phyloP scores from a whole-genome alignment of 1,140 invertebrate species.

The Lethrus apterus region DNA sequence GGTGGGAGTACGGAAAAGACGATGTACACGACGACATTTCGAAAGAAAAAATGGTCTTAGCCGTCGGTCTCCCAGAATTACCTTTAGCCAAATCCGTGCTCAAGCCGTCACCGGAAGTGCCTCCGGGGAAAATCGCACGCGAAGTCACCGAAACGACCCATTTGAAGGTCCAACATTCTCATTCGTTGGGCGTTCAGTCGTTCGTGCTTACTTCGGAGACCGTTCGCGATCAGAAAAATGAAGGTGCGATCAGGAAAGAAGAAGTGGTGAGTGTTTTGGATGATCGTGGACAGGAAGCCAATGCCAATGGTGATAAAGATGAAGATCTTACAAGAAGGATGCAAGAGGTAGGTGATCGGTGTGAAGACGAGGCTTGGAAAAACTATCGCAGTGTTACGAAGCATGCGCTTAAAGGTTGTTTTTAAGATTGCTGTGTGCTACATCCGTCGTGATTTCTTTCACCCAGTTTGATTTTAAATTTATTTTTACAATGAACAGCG shows the following conservation, averaged over 20 bases:
- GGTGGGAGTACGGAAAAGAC: slow-evolving; percentile 44
- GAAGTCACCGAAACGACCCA: slow-evolving; percentile 52
- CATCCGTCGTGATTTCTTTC: too few species aligned
- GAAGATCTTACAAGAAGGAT: slow-evolving; percentile 37
- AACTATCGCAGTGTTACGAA: slow-evolving; percentile 44
- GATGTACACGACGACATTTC: slow-evolving; percentile 32
- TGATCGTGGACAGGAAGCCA: slow-evolving; percentile 19
- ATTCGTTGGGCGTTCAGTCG: slow-evolving; percentile 45
- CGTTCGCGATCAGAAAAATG: slow-evolving; percentile 38
- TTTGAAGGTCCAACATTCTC: slow-evolving; percentile 47
- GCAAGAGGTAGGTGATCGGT: slow-evolving; percentile 41
- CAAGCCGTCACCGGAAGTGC: slow-evolving; percentile 38
- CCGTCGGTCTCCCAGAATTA: slow-evolving; percentile 37
- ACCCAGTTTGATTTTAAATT: too few species aligned
- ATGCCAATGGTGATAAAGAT: slow-evolving; percentile 23
- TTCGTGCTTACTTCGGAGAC: slow-evolving; percentile 48
- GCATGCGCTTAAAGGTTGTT: slow-evolving; percentile 45
- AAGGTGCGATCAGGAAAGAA: slow-evolving; percentile 23
- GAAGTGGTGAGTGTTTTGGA: slow-evolving; percentile 21
- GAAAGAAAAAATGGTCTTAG: slow-evolving; percentile 41
- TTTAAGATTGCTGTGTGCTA: slow-evolving; percentile 21
- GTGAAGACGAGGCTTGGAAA: slow-evolving; percentile 37
- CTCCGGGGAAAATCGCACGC: slow-evolving; percentile 43
- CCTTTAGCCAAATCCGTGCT: slow-evolving; percentile 34
- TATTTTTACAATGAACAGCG: too few species aligned